Evolutionary conservation across 1,140 invertebrate genomes (phyloP).

Genomic region (Drosophila ambigua): DNA sequence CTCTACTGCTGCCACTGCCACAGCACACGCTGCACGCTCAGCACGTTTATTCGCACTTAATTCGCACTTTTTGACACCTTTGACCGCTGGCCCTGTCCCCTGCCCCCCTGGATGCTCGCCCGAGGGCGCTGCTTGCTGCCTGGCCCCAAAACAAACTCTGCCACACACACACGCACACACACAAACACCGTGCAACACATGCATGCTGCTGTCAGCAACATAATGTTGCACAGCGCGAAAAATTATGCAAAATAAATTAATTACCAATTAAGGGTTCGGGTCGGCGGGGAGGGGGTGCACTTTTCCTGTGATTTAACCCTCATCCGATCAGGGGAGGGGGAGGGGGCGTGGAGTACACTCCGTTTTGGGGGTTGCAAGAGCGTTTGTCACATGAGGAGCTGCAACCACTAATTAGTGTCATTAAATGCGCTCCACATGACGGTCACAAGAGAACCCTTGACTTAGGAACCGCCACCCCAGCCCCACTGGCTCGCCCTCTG

Average conservation of each 20-base stretch:
- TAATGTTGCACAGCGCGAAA: conserved; percentile 67
- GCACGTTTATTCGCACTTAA: conserved; percentile 81
- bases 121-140: no score
- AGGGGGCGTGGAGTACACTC: conserved; percentile 1
- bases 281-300: conserved; percentile 15
- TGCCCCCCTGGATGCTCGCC: background rate
- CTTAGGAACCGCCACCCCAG: conserved; percentile 9
- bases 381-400: conserved; percentile 78
- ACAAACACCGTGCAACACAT: background rate
- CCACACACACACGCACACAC: background rate
- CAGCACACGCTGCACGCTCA: conserved; percentile 62
- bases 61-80: conserved; percentile 81
- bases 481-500: background rate
- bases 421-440: conserved; percentile 60
- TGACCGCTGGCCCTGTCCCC: conserved; percentile 31
- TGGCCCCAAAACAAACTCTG: conserved; percentile 1
- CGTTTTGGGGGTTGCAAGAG: conserved; percentile 40
- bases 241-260: conserved; percentile 82
- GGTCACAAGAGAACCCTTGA: conserved; percentile 15
- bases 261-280: conserved; percentile 75
- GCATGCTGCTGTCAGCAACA: conserved; percentile 59
- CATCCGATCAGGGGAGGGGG: background rate
- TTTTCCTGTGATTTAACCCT: conserved; percentile 52
- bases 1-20: conserved; percentile 8
- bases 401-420: conserved; percentile 83